Conservation (phyloP, 2,888 invertebrate species). For the Microchrysa polita region DNA sequence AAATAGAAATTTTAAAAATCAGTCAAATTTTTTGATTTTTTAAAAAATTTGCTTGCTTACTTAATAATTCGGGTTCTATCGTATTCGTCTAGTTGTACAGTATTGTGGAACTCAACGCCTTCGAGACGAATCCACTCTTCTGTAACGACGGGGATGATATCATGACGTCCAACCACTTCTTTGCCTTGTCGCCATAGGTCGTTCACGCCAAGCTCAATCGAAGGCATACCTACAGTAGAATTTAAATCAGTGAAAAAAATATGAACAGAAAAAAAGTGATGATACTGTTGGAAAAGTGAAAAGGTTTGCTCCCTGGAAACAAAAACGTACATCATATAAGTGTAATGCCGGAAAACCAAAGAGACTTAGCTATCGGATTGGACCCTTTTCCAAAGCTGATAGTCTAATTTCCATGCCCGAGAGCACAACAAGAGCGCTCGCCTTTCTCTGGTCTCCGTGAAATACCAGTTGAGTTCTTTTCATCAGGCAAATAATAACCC, state of each 20-base stretch:
- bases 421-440: too few relatives aligned
- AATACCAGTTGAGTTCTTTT: too few relatives aligned
- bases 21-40: slow-evolving; percentile 51
- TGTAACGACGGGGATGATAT: slow-evolving; percentile 97
- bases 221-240: slow-evolving; percentile 82
- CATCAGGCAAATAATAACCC: too few relatives aligned
- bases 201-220: slow-evolving; percentile 96
- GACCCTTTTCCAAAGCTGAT: too few relatives aligned
- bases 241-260: not conserved
- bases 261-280: not conserved
- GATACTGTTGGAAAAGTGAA: not conserved
- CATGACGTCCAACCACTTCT: slow-evolving; percentile 98
- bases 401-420: too few relatives aligned
- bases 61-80: slow-evolving; percentile 84
- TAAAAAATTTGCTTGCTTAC: slow-evolving; percentile 64
- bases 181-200: slow-evolving; percentile 98
- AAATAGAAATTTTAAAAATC: too few relatives aligned
- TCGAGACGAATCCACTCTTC: slow-evolving; percentile 99
- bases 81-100: slow-evolving; percentile 92
- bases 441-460: too few relatives aligned
- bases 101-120: slow-evolving; percentile 91
- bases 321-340: too few relatives aligned
- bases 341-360: too few relatives aligned
- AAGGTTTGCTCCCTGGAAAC: not conserved
- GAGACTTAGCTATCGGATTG: too few relatives aligned